phyloP scores from a whole-genome alignment of 2,113 vertebrate species.

The Pao palembangensis region DNA sequence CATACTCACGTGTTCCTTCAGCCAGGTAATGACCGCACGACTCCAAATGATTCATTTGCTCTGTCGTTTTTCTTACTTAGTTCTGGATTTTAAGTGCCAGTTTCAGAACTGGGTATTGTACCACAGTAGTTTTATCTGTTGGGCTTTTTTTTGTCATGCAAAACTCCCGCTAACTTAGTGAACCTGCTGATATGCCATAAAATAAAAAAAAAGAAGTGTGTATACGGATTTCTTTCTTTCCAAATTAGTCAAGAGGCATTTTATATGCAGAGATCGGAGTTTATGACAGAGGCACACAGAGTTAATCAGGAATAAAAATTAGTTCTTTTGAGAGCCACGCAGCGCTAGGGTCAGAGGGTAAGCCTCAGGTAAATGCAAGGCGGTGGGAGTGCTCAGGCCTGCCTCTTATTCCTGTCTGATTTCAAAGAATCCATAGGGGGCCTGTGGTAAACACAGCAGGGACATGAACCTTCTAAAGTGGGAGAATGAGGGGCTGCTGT shows the following conservation, averaged over 20 bases:
- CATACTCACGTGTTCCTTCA: slow-evolving; percentile 38
- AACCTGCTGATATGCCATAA: slow-evolving; percentile 29
- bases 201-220: slow-evolving; percentile 15
- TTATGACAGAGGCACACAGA: slow-evolving; percentile 42
- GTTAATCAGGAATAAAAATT: slow-evolving; percentile 50
- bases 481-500: slow-evolving; percentile 55
- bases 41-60: slow-evolving; percentile 58
- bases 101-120: slow-evolving; percentile 44
- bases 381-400: slow-evolving; percentile 49
- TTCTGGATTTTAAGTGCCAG: slow-evolving; percentile 35
- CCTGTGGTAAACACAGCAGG: slow-evolving; percentile 65
- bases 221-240: slow-evolving; percentile 28
- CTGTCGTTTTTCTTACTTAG: slow-evolving; percentile 47
- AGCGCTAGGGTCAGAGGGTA: slow-evolving; percentile 63
- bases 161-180: slow-evolving; percentile 52
- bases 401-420: slow-evolving; percentile 62
- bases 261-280: slow-evolving; percentile 15
- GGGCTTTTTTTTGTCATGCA: slow-evolving; percentile 55
- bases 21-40: slow-evolving; percentile 44
- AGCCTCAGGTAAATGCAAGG: slow-evolving; percentile 71
- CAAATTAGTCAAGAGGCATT: slow-evolving; percentile 31
- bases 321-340: slow-evolving; percentile 41
- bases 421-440: slow-evolving; percentile 67
- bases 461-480: slow-evolving; percentile 50
- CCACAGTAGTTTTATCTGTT: slow-evolving; percentile 27